These are phyloP conservation scores for Hippocampus comes DNA, from an alignment of 2,113 vertebrate genomes.

Conservation along the genomic window DNA sequence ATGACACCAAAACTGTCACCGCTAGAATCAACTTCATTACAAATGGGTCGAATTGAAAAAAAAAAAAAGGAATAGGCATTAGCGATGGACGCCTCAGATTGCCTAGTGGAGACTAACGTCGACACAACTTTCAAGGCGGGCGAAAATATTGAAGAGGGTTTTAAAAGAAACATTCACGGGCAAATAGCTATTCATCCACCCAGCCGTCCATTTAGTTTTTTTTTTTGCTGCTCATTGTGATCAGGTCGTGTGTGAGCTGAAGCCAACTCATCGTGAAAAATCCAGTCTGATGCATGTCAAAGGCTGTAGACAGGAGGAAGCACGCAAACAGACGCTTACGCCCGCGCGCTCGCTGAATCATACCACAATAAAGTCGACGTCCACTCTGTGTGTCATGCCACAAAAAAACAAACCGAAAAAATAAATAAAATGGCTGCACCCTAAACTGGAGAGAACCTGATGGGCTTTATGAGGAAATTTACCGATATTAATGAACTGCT, in stretches of 20 bases:
- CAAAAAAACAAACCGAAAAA: not conserved
- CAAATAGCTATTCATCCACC: not conserved
- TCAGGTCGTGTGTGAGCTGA: not conserved
- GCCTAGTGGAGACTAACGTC: too few relatives aligned
- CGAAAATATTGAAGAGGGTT: not conserved
- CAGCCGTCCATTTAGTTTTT: not conserved
- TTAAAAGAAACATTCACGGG: not conserved
- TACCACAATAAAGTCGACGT: not conserved
- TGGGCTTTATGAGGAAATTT: not conserved
- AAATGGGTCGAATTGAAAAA: not conserved
- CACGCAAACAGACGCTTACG: not conserved
- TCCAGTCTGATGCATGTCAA: not conserved
- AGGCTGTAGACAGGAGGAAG: not conserved
- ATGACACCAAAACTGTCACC: too few relatives aligned
- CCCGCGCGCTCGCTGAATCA: not conserved
- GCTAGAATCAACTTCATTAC: not conserved
- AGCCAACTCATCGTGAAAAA: not conserved
- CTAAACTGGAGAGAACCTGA: not conserved
- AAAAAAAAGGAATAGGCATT: too few relatives aligned
- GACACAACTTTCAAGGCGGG: too few relatives aligned
- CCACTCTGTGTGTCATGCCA: not conserved
- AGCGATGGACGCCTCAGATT: too few relatives aligned
- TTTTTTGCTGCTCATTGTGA: not conserved
- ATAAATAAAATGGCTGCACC: too few relatives aligned
- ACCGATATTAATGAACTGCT: not conserved